Evolutionary conservation across 2,888 invertebrate genomes (phyloP).

Genomic region (Ochropacha duplaris): DNA sequence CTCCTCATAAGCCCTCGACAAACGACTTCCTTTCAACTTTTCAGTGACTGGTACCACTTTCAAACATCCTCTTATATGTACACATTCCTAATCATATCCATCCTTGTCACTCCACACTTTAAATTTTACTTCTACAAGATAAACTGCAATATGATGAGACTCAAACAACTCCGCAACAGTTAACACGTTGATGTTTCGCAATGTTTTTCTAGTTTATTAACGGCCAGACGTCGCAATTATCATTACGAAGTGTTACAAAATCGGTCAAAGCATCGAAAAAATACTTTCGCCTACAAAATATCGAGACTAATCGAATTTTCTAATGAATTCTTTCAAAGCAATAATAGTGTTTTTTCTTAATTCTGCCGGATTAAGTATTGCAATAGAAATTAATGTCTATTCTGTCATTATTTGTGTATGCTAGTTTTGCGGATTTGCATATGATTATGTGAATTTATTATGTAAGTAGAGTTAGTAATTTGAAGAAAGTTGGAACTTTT

Average conservation of each 20-base stretch:
- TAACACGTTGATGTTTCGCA: not conserved
- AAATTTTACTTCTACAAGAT: too few relatives aligned
- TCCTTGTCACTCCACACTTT: too few relatives aligned
- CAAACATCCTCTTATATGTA: too few relatives aligned
- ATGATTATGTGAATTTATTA: too few relatives aligned
- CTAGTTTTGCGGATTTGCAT: too few relatives aligned
- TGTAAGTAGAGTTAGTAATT: not conserved
- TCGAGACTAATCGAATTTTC: conserved; percentile 2
- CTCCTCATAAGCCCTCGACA: too few relatives aligned
- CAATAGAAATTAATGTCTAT: not conserved
- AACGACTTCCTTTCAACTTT: too few relatives aligned
- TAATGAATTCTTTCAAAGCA: conserved; percentile 3
- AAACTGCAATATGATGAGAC: not conserved
- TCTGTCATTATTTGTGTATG: not conserved
- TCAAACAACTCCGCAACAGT: too few relatives aligned
- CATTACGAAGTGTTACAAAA: conserved; percentile 4
- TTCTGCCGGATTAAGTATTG: not conserved
- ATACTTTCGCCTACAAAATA: not conserved
- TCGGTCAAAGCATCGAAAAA: not conserved
- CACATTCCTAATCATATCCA: too few relatives aligned
- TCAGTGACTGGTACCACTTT: too few relatives aligned
- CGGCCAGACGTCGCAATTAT: not conserved
- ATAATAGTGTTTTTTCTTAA: conserved; percentile 6
- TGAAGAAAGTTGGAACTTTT: too few relatives aligned
- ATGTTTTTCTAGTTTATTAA: not conserved